These are phyloP conservation scores for Cremastinae sp. DNA, from an alignment of 2,888 invertebrate species.

Conservation along the genomic window DNA sequence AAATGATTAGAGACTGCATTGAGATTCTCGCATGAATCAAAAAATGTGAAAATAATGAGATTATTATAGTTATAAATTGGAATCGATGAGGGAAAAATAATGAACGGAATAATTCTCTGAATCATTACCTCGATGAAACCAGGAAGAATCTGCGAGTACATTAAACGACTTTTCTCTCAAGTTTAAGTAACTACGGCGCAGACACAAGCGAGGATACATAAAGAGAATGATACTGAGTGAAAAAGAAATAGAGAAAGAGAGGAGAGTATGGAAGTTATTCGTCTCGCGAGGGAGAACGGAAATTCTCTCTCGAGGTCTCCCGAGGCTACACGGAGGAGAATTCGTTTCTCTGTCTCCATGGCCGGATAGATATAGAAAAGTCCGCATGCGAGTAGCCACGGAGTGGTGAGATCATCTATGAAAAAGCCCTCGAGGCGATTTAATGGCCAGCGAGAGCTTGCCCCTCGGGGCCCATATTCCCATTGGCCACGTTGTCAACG, in stretches of 20 bases:
- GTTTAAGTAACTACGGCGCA: constrained; percentile 18
- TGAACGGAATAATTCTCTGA: constrained; percentile 27
- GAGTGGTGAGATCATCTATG: constrained; percentile 26
- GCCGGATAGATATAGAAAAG: neutral
- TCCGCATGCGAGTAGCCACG: constrained; percentile 1
- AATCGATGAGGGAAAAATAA: neutral
- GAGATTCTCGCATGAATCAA: neutral
- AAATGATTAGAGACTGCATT: neutral
- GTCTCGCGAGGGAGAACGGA: constrained; percentile 32
- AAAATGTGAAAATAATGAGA: constrained; percentile 2
- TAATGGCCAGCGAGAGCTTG: constrained; percentile 48
- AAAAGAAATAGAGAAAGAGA: too few species aligned
- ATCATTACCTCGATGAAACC: constrained; percentile 25
- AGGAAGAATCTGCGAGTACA: constrained; percentile 29
- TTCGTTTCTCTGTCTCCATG: constrained; percentile 8
- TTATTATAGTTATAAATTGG: too few species aligned
- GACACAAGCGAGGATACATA: neutral
- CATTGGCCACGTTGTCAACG: constrained; percentile 44
- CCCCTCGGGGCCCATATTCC: constrained; percentile 53
- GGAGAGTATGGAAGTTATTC: constrained; percentile 2
- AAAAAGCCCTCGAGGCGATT: constrained; percentile 46
- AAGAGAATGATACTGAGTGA: neutral
- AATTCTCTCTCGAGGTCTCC: constrained; percentile 44
- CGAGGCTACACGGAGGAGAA: constrained; percentile 34
- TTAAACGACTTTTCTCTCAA: constrained; percentile 33